Evolutionary conservation across 2,888 invertebrate species (phyloP).

Genomic region (Blomia tropicalis): DNA sequence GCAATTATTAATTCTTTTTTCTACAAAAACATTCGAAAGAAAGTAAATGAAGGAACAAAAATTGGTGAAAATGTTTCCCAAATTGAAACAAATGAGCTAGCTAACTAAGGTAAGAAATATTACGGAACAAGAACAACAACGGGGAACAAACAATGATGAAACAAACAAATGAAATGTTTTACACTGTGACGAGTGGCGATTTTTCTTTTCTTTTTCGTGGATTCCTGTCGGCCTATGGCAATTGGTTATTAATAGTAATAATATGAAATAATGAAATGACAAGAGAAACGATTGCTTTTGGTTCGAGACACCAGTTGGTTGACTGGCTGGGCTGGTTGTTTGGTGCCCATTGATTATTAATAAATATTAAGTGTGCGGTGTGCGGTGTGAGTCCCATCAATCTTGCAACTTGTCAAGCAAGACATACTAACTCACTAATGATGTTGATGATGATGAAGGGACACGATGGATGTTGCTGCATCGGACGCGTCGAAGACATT

Average conservation of each 20-base stretch:
- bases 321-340: too few species aligned
- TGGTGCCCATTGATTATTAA: slow-evolving; percentile 2
- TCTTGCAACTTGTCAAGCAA: slow-evolving; percentile 15
- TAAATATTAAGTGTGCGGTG: slow-evolving; percentile 7
- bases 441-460: too few species aligned
- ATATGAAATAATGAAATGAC: neutral
- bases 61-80: neutral
- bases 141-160: neutral
- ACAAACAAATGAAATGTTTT: neutral
- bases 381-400: slow-evolving; percentile 4
- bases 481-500: too few species aligned
- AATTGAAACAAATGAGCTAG: neutral
- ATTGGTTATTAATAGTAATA: slow-evolving; percentile 11
- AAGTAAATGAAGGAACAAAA: neutral
- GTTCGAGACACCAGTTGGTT: too few species aligned
- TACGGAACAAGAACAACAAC: too few species aligned
- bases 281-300: neutral
- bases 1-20: neutral
- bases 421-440: neutral
- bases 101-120: neutral
- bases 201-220: neutral
- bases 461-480: too few species aligned
- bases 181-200: slow-evolving; percentile 7
- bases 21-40: too few species aligned
- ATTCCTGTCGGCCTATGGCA: slow-evolving; percentile 1